A percentile compares a stretch with the other conserved stretches of the same genome.
These are phyloP conservation scores for Tetragonisca angustula DNA, from an alignment of 2,888 invertebrate species.

Conservation along the genomic window DNA sequence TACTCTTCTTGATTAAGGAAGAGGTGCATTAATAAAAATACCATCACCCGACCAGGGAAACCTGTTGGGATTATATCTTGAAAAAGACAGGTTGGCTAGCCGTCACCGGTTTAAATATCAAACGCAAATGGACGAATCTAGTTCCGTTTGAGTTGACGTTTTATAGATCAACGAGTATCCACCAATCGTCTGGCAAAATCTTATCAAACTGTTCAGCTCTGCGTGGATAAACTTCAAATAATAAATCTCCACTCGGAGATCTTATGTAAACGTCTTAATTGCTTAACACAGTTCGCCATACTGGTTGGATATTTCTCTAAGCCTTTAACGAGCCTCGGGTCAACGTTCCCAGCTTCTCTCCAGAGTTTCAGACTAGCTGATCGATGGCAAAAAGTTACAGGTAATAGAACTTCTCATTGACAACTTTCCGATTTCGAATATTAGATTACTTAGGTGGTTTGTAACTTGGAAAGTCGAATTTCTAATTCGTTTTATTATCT, in stretches of 20 bases:
- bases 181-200: background rate
- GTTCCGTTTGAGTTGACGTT: conserved; percentile 5
- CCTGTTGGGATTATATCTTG: conserved; percentile 28
- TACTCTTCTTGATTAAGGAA: background rate
- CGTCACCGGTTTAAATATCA: conserved; percentile 61
- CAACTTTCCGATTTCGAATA: background rate
- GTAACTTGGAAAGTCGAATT: background rate
- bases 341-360: background rate
- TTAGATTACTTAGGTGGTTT: background rate
- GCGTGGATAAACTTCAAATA: conserved; percentile 16
- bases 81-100: conserved; percentile 29
- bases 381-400: background rate
- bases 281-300: background rate
- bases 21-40: conserved; percentile 5
- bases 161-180: conserved; percentile 2
- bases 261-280: conserved; percentile 25
- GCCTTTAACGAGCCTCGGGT: background rate
- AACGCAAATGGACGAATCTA: conserved; percentile 31
- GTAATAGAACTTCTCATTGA: background rate
- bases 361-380: background rate
- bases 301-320: background rate
- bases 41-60: conserved; percentile 13
- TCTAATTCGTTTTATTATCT: background rate
- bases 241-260: conserved; percentile 12
- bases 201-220: background rate